Evolutionary conservation across 2,888 invertebrate genomes (phyloP).

Genomic region (Neoscelio sp.): DNA sequence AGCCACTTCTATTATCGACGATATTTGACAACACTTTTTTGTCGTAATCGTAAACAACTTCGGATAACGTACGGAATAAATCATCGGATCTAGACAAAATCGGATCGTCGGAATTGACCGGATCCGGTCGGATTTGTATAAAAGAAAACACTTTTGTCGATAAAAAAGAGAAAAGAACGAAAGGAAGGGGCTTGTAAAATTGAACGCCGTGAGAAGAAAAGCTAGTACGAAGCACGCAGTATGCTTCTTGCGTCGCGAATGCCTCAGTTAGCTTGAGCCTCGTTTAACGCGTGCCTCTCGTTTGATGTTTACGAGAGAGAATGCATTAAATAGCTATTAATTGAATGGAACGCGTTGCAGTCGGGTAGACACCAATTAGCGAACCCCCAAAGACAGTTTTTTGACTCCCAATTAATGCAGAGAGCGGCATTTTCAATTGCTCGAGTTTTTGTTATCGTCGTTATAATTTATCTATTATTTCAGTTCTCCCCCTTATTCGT

Average conservation of each 20-base stretch:
- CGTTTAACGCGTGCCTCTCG: slow-evolving; percentile 54
- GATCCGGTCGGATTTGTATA: too few relatives aligned
- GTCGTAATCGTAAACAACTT: too few relatives aligned
- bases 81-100: too few relatives aligned
- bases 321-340: slow-evolving; percentile 51
- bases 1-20: slow-evolving; percentile 14
- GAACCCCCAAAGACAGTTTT: slow-evolving; percentile 11
- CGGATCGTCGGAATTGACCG: too few relatives aligned
- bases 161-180: not conserved
- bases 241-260: slow-evolving; percentile 46
- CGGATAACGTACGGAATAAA: too few relatives aligned
- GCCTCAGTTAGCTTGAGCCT: slow-evolving; percentile 58
- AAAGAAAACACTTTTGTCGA: too few relatives aligned
- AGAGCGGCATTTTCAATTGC: slow-evolving; percentile 34
- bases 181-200: slow-evolving; percentile 26
- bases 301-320: slow-evolving; percentile 52
- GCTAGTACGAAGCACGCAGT: slow-evolving; percentile 51
- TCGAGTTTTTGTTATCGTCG: not conserved
- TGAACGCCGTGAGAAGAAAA: slow-evolving; percentile 6
- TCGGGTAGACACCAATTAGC: slow-evolving; percentile 12
- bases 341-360: slow-evolving; percentile 42
- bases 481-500: not conserved
- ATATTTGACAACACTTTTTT: too few relatives aligned
- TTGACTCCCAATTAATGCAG: slow-evolving; percentile 18
- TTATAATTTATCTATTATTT: not conserved